Conservation (phyloP, 1,140 invertebrate genomes). For the Hylaeus anthracinus region DNA sequence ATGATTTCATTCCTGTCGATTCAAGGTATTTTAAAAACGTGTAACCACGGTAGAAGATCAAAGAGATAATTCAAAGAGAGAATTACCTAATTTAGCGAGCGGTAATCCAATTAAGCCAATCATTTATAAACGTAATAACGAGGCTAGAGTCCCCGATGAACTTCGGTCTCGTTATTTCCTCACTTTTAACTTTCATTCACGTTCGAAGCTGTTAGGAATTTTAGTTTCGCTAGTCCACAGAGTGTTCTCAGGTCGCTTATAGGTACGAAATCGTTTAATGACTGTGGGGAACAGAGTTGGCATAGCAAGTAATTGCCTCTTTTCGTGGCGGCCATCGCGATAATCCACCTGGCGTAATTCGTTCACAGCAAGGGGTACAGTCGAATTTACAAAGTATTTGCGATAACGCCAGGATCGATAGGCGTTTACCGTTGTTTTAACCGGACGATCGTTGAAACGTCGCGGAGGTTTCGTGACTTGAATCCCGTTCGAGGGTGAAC, state of each 20-base stretch:
- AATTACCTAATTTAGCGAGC: too few species aligned
- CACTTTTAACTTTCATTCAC: too few species aligned
- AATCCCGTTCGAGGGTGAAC: background rate
- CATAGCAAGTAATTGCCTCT: background rate
- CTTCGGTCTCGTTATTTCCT: background rate
- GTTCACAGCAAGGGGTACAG: background rate
- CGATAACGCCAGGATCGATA: background rate
- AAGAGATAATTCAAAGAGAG: too few species aligned
- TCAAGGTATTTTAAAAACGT: too few species aligned
- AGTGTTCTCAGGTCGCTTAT: background rate
- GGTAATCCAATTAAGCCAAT: too few species aligned
- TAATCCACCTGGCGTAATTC: background rate
- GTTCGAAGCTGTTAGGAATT: too few species aligned
- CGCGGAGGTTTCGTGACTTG: background rate
- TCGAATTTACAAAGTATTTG: slow-evolving; percentile 1
- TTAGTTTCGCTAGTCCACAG: too few species aligned
- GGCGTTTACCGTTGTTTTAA: background rate
- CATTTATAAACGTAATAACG: too few species aligned
- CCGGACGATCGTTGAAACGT: background rate
- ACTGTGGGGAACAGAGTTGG: background rate
- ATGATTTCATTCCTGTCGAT: too few species aligned
- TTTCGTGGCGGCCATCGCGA: background rate
- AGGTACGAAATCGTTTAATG: background rate
- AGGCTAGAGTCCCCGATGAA: too few species aligned
- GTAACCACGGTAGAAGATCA: too few species aligned